Percentiles rank a stretch among this genome's conserved stretches.
Conservation (phyloP, 2,113 vertebrate genomes). For the Ciconia stormi region DNA sequence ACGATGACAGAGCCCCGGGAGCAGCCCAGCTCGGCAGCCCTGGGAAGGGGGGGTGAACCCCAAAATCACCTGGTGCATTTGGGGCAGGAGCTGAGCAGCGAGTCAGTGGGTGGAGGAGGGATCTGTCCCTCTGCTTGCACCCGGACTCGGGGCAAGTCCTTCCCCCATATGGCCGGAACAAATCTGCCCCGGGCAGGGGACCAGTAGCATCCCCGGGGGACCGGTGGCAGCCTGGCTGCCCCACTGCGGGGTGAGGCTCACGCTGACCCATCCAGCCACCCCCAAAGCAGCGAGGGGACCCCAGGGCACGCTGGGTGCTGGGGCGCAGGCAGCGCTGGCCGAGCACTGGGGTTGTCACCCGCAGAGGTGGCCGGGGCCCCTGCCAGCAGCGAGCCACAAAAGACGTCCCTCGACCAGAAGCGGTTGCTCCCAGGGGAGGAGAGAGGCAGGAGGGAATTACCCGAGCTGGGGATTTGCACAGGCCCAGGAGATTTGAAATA, state of each 20-base stretch:
- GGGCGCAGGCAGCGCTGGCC: background rate
- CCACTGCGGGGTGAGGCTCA: rapidly evolving
- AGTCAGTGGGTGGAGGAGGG: background rate
- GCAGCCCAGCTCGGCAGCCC: background rate
- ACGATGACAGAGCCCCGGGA: rapidly evolving
- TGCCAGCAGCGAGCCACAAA: background rate
- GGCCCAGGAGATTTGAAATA: constrained; percentile 37
- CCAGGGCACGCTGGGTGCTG: rapidly evolving
- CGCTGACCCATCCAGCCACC: background rate
- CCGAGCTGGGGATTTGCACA: background rate
- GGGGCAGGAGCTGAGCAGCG: background rate
- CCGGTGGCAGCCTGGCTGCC: background rate
- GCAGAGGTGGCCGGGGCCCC: background rate
- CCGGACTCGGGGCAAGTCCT: background rate
- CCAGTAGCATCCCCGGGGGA: background rate
- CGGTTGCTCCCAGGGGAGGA: background rate
- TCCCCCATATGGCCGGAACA: rapidly evolving
- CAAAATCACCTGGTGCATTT: background rate
- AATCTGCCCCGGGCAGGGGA: background rate
- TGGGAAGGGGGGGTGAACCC: background rate
- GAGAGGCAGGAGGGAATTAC: constrained; percentile 63
- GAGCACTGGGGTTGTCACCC: background rate
- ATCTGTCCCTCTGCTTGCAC: rapidly evolving
- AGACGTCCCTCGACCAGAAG: rapidly evolving
- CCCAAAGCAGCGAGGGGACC: background rate